Evolutionary conservation across 2,797 vertebrate species (phyloP).

Genomic region (Eremophila alpestris): DNA sequence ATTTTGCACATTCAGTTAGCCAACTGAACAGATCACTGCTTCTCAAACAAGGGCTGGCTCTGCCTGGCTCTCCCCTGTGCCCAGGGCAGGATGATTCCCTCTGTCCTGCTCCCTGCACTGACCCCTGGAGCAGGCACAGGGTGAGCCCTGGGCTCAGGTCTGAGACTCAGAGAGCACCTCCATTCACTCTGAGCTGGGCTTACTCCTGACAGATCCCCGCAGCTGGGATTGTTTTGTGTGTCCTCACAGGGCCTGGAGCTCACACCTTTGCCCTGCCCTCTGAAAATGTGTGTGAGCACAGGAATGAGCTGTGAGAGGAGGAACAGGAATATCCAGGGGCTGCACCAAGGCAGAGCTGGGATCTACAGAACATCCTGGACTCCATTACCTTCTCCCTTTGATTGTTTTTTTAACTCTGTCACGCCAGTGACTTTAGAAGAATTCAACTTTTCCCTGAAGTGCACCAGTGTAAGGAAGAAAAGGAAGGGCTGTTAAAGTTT

Average conservation of each 20-base stretch:
- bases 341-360: background rate
- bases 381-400: background rate
- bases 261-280: background rate
- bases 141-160: background rate
- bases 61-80: background rate
- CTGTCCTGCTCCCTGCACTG: background rate
- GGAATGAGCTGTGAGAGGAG: background rate
- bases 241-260: background rate
- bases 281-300: background rate
- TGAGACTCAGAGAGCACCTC: background rate
- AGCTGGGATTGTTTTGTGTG: background rate
- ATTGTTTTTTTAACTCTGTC: background rate
- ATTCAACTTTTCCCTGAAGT: background rate
- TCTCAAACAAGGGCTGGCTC: background rate
- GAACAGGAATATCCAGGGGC: background rate
- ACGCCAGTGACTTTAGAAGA: background rate
- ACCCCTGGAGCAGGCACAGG: background rate
- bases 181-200: background rate
- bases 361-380: background rate
- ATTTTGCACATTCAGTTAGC: background rate
- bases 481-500: slow-evolving; percentile 28
- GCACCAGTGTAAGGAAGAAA: background rate
- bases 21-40: background rate
- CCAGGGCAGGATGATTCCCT: background rate
- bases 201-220: background rate